Percentiles rank a stretch among this genome's conserved stretches.
Evolutionary conservation across 2,888 invertebrate genomes (phyloP).

Genomic region (Aromia moschata): DNA sequence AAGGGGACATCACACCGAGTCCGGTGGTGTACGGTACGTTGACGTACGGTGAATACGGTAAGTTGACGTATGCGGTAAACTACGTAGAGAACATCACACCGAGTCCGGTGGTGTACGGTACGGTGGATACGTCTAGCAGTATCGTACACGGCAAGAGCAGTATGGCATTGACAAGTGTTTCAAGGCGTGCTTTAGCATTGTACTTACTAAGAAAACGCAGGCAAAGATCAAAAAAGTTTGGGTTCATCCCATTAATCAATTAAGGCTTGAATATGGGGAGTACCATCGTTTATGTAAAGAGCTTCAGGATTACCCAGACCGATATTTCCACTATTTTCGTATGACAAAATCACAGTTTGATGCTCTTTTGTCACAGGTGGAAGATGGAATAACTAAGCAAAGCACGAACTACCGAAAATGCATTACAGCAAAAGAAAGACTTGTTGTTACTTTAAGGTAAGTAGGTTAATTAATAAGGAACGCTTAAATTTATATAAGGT

Average conservation of each 20-base stretch:
- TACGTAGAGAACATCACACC: too few species aligned
- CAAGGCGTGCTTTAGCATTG: background rate
- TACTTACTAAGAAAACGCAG: background rate
- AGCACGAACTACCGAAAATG: background rate
- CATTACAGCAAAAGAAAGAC: background rate
- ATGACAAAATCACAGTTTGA: background rate
- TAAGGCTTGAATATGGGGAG: background rate
- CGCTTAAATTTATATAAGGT: background rate
- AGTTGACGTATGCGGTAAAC: too few species aligned
- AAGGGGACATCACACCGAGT: too few species aligned
- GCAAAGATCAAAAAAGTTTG: background rate
- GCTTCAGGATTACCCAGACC: background rate
- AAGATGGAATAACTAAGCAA: background rate
- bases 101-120: too few species aligned
- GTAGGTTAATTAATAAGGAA: background rate
- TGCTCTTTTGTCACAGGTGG: background rate
- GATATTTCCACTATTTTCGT: background rate
- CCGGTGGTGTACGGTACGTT: too few species aligned
- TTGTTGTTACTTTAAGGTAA: background rate
- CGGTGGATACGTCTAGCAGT: too few species aligned
- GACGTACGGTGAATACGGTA: too few species aligned
- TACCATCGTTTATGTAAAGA: background rate
- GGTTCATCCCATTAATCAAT: background rate
- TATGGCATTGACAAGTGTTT: too few species aligned
- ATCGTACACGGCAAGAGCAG: too few species aligned